Evolutionary conservation across 2,888 invertebrate species (phyloP).

Genomic region (Eilema depressum): DNA sequence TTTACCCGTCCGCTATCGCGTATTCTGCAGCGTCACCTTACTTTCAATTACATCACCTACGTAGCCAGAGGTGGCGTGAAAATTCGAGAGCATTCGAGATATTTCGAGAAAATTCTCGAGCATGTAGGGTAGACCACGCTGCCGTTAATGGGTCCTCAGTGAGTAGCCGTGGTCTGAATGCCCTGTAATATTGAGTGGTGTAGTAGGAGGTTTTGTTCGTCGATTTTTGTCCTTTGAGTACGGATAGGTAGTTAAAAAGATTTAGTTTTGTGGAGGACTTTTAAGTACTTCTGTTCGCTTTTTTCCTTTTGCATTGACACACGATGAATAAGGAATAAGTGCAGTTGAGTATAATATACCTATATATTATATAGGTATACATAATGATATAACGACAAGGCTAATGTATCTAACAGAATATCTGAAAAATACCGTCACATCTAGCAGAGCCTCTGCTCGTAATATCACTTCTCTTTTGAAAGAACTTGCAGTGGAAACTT

Average conservation of each 20-base stretch:
- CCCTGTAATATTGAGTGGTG: slow-evolving; percentile 25
- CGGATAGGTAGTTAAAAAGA: not conserved
- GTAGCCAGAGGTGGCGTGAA: slow-evolving; percentile 47
- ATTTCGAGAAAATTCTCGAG: slow-evolving; percentile 44
- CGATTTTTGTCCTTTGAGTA: slow-evolving; percentile 15
- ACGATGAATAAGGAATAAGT: not conserved
- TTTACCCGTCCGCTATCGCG: slow-evolving; percentile 16
- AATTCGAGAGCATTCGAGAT: slow-evolving; percentile 48
- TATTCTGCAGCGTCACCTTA: slow-evolving; percentile 26
- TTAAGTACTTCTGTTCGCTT: not conserved
- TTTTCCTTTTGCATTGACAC: not conserved
- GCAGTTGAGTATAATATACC: no score
- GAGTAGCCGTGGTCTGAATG: slow-evolving; percentile 38
- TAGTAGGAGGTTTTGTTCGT: slow-evolving; percentile 9
- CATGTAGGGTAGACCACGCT: slow-evolving; percentile 29
- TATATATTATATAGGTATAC: no score
- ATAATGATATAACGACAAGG: no score
- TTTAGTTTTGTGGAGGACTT: not conserved
- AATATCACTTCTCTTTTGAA: not conserved
- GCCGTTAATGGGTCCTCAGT: slow-evolving; percentile 45
- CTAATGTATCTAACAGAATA: no score
- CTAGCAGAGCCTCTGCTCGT: not conserved
- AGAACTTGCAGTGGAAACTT: not conserved
- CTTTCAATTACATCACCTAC: slow-evolving; percentile 52
- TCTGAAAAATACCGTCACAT: not conserved